Percentiles rank a stretch among this genome's conserved stretches.
phyloP scores from a whole-genome alignment of 2,113 vertebrate species.

The Sapajus apella region DNA sequence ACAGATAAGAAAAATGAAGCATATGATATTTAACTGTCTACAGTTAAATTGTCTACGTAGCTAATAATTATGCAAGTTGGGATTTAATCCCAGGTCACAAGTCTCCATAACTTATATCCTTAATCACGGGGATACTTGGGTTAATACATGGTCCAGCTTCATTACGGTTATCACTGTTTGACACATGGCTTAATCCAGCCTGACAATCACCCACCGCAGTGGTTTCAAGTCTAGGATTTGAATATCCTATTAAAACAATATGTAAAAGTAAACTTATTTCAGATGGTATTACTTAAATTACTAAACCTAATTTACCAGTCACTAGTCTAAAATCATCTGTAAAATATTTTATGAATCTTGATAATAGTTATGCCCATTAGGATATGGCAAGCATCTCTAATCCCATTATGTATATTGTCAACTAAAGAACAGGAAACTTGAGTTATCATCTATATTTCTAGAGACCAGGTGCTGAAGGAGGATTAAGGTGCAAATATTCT shows the following conservation, averaged over 20 bases:
- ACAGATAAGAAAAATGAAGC: background rate
- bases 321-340: background rate
- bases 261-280: background rate
- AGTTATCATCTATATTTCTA: background rate
- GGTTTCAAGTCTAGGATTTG: background rate
- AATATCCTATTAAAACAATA: background rate
- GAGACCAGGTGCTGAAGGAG: background rate
- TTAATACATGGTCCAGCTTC: background rate
- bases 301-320: background rate
- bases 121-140: background rate
- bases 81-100: background rate
- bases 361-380: background rate
- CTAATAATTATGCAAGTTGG: background rate
- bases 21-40: background rate
- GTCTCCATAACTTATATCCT: too few species aligned
- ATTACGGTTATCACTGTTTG: background rate
- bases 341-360: background rate
- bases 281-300: background rate
- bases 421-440: too few species aligned
- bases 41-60: background rate
- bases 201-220: background rate
- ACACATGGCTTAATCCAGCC: background rate
- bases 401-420: background rate
- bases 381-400: background rate
- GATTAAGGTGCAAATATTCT: background rate